Evolutionary conservation across 2,797 vertebrate species (phyloP), one percentile per base, ranked within the genome.

Genomic region (Huso huso): DNA sequence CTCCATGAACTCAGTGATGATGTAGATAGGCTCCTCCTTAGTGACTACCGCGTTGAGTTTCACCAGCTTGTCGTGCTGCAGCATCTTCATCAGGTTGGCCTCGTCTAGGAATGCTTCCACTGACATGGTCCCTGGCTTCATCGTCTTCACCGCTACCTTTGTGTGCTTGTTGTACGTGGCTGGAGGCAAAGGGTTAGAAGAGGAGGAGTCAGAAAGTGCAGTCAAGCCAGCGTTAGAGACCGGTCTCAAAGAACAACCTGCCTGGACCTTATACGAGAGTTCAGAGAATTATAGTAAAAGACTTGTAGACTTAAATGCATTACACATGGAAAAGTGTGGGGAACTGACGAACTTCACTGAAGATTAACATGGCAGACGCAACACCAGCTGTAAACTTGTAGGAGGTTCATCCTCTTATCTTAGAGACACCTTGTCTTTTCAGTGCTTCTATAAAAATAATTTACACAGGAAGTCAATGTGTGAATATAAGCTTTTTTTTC

Each of bases 81-180:
- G 85, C 0, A 67, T 82, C 83, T 99, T 99, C 96, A 99, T 99
- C 66, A 99, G 76, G 81, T 99, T 94, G 1, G 96, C 97, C 68
- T 18, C 97, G 11, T 80, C 89, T 76, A 99, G 86, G 87, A 99
- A 99, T 48, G 96, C 93, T 10, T 91, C 93, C 49, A 90, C 84
- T 0, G 97, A 96, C 96, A 95, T 99, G 77, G 77, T 98, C 65
- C 96, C 96, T 0, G 93, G 93, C 83, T 98, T 99, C 97, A 99
- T 98, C 0, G 91, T 98, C 85, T 99, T 99, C 83, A 99, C 96
- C 0, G 97, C 96, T 55, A 99, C 96, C 76, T 95, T 95, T 73
- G 95, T 99, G 86, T 98, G 95, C 76, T 91, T 91, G 74, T 97
- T 96, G 81, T 98, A 99, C 4, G 86, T 97, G 15, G 95, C 97